Percentiles rank a stretch among this genome's conserved stretches.
Evolutionary conservation across 1,140 invertebrate genomes (phyloP).

Genomic region (Drosophila setifemur): DNA sequence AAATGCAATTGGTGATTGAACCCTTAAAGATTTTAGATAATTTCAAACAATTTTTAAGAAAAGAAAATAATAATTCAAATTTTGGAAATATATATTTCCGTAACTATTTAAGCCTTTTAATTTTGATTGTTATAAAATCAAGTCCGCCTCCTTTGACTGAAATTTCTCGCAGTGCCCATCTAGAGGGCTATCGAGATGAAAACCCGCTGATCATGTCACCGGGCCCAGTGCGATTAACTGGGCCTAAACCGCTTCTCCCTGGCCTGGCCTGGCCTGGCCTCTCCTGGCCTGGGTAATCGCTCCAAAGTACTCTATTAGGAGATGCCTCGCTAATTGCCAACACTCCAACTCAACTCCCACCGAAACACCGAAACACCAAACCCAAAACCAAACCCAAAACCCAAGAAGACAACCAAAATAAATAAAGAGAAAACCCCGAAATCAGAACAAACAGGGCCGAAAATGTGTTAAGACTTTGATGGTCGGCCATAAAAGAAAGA

Average conservation of each 20-base stretch:
- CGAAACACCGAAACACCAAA: neutral
- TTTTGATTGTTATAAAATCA: too few species aligned
- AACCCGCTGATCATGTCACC: slow-evolving; percentile 10
- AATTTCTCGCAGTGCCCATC: too few species aligned
- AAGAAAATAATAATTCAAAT: too few species aligned
- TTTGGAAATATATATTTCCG: too few species aligned
- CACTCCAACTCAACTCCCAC: slow-evolving; percentile 1
- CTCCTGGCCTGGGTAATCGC: neutral
- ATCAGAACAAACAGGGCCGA: slow-evolving; percentile 28
- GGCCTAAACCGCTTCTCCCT: neutral
- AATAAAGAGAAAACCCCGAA: too few species aligned
- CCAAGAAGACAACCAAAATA: slow-evolving; percentile 1
- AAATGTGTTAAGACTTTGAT: slow-evolving; percentile 46
- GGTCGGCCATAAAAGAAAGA: slow-evolving; percentile 38
- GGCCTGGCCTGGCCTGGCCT: neutral
- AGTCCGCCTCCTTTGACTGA: too few species aligned
- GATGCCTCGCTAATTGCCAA: slow-evolving; percentile 27
- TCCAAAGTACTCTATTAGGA: slow-evolving; percentile 36
- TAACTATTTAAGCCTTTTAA: too few species aligned
- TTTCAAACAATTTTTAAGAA: too few species aligned
- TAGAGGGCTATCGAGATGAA: neutral
- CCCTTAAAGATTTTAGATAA: too few species aligned
- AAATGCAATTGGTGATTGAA: too few species aligned
- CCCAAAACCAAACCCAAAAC: neutral
- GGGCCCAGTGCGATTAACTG: slow-evolving; percentile 10